These are phyloP conservation scores for Tyrophagus putrescentiae DNA, from an alignment of 1,140 invertebrate species.

Conservation along the genomic window DNA sequence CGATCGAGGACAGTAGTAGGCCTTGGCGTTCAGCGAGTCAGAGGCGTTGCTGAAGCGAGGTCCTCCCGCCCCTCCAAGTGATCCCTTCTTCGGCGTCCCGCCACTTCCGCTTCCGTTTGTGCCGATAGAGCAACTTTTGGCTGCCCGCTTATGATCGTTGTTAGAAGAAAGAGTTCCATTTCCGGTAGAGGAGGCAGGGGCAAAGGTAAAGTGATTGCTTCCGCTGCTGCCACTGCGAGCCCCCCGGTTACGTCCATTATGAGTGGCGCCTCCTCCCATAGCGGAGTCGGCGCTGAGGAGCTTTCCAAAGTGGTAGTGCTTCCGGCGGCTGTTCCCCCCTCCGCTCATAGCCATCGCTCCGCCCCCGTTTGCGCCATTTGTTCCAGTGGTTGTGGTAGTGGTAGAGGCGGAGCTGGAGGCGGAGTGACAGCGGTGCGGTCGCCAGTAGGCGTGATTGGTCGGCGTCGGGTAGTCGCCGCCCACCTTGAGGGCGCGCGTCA, in stretches of 20 bases:
- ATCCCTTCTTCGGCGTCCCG: not conserved
- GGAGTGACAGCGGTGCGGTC: slow-evolving; percentile 17
- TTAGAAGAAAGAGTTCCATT: not conserved
- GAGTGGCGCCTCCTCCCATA: too few relatives aligned
- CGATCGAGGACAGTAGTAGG: not conserved
- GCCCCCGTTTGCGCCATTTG: not conserved
- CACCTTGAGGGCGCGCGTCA: slow-evolving; percentile 29
- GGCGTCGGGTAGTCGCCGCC: slow-evolving; percentile 8
- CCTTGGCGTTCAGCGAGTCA: not conserved
- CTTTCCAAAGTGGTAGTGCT: not conserved
- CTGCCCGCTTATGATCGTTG: not conserved
- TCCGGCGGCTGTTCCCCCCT: not conserved
- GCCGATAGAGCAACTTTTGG: not conserved
- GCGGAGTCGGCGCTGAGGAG: too few relatives aligned
- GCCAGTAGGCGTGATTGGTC: slow-evolving; percentile 2
- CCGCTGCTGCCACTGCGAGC: too few relatives aligned
- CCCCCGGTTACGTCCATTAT: too few relatives aligned
- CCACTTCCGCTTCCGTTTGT: not conserved
- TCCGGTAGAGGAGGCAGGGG: not conserved
- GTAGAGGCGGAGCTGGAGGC: slow-evolving; percentile 19
- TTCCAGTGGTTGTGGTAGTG: slow-evolving; percentile 10
- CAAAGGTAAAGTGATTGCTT: not conserved
- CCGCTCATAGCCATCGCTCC: not conserved
- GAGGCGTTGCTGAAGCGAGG: not conserved
- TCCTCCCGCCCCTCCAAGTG: not conserved